Percentiles rank a stretch among this genome's conserved stretches.
These are phyloP conservation scores for Rafetus swinhoei DNA, from an alignment of 2,113 vertebrate genomes.

Conservation along the genomic window DNA sequence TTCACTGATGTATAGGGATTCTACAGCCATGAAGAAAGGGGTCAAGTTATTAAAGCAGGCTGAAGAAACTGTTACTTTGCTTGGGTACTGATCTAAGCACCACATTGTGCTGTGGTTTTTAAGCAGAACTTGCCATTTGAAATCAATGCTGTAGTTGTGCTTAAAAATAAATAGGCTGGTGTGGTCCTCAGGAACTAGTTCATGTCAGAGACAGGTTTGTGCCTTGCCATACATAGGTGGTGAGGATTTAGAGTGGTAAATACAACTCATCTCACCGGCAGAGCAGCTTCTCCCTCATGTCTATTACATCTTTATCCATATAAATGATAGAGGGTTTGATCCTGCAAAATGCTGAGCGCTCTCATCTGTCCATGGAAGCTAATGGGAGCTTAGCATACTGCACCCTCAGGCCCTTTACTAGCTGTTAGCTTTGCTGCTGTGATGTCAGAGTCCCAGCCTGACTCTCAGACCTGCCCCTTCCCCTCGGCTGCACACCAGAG, in stretches of 20 bases:
- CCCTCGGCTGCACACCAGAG: neutral
- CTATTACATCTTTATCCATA: neutral
- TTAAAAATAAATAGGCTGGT: neutral
- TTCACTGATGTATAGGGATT: neutral
- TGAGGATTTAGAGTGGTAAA: neutral
- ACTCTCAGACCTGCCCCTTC: neutral
- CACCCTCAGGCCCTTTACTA: neutral
- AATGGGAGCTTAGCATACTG: neutral
- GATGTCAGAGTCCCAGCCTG: neutral
- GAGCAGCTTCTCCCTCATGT: neutral
- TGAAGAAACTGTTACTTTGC: neutral
- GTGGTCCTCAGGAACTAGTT: neutral
- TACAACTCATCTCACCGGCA: neutral
- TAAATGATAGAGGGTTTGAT: neutral
- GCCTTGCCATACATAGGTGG: neutral
- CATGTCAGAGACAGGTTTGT: neutral
- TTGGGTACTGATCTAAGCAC: neutral
- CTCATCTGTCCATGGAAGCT: neutral
- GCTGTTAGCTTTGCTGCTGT: neutral
- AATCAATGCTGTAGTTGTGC: neutral
- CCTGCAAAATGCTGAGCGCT: neutral
- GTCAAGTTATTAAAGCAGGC: neutral
- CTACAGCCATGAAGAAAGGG: neutral
- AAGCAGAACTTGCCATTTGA: neutral
- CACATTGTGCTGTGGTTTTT: neutral